Evolutionary conservation across 2,888 invertebrate species (phyloP), one percentile per base, ranked within the genome.

Genomic region (Ormyrus labotus): DNA sequence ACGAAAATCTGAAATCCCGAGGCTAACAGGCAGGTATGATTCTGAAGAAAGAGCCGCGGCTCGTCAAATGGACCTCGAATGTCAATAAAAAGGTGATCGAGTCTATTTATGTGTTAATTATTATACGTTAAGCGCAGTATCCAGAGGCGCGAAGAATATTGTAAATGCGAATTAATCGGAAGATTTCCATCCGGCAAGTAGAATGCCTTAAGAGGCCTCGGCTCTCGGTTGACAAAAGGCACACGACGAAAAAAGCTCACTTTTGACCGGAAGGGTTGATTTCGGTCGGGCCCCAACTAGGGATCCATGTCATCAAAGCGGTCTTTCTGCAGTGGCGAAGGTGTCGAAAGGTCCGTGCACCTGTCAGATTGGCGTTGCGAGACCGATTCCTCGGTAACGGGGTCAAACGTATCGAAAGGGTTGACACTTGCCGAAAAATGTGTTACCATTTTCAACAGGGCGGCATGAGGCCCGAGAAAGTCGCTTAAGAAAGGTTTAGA

Each of bases 151-250:
- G 87, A 89, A 87, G 87, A 87, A 88, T 87, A 87, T 87, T 89
- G 88, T 88, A 89, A 89, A 89, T 85, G 85, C 87, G 87, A 89
- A 89, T 89, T 89, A 89, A 88, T 89, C 86, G 86, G 87, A 88
- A 86, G 86, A 83, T 84, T 82, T 80, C 71, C 34, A 88, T 19
- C 86, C 85, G 89, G 87, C 58, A 57, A 63, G 6, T 84, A 89
- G 86, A 77, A 87, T n/a, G 13, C 0, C 4, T 2, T 2, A 85
- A 65, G 67, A 74, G 45, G 63, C n/a, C 13, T 10, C 67, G 7
- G 34, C 5, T 6, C 7, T 61, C 65, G 72, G 19, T 19, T 6
- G 5, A 45, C 51, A 19, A 70, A 68, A 63, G 34, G 67, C 19
- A 60, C 63, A 10, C 19, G 19, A 19, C 19, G 48, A 53, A 82